phyloP scores from a whole-genome alignment of 2,797 vertebrate genomes.

The Bradypus variegatus region DNA sequence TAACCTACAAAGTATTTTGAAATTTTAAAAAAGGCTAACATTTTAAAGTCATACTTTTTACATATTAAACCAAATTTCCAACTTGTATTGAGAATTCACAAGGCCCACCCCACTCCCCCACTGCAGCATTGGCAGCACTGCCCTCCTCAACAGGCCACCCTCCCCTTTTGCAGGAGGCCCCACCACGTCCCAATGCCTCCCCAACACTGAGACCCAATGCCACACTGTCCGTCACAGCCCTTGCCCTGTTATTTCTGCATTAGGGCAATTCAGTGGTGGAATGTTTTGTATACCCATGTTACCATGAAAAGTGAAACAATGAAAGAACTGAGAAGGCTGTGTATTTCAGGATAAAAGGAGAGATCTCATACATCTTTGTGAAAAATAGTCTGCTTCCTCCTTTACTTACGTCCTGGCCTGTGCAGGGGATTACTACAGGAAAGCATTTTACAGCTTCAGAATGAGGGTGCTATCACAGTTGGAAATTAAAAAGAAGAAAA shows the following conservation, averaged over 20 bases:
- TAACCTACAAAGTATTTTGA: background rate
- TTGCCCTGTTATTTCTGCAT: background rate
- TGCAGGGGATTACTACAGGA: background rate
- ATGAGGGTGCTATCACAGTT: background rate
- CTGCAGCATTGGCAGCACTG: background rate
- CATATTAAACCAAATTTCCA: background rate
- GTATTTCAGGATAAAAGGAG: background rate
- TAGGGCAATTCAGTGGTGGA: background rate
- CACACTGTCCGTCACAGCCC: too few species aligned
- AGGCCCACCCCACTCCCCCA: fast-evolving
- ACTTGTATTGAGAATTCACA: background rate
- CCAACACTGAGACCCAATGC: fast-evolving
- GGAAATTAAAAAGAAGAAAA: too few species aligned
- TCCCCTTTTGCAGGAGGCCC: background rate
- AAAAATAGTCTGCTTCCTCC: background rate
- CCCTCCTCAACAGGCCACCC: fast-evolving
- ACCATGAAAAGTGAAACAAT: background rate
- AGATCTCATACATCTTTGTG: background rate
- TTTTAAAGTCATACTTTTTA: background rate
- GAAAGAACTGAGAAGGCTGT: background rate
- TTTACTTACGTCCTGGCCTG: background rate
- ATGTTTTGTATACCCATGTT: background rate
- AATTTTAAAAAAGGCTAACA: background rate
- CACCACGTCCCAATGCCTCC: background rate
- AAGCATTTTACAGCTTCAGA: background rate